Evolutionary conservation across 2,797 vertebrate genomes (phyloP).

Genomic region (Zalophus californianus): DNA sequence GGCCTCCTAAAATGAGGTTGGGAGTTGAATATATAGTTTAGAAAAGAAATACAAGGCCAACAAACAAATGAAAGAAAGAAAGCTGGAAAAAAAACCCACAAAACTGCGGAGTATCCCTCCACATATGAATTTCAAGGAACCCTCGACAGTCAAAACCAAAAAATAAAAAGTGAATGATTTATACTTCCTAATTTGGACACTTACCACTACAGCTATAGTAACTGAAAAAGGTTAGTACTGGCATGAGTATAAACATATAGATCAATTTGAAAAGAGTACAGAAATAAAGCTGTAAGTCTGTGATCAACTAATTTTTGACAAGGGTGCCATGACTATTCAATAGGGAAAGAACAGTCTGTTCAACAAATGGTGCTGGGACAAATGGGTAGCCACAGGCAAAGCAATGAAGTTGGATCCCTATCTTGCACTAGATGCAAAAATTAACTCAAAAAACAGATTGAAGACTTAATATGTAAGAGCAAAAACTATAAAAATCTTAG

Average conservation of each 20-base stretch:
- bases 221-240: neutral
- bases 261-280: neutral
- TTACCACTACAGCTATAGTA: neutral
- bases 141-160: neutral
- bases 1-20: neutral
- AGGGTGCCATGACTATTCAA: neutral
- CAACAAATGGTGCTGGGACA: neutral
- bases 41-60: neutral
- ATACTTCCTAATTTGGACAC: slow-evolving; percentile 7
- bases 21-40: neutral
- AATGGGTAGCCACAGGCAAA: neutral
- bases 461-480: neutral
- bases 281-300: neutral
- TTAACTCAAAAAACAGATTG: neutral
- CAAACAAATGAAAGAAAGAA: slow-evolving; percentile 7
- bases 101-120: neutral
- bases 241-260: neutral
- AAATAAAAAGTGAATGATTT: neutral
- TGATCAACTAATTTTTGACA: neutral
- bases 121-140: neutral
- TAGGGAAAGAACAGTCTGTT: neutral
- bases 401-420: neutral
- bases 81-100: neutral
- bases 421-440: neutral
- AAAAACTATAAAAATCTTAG: neutral